A percentile compares a stretch with the other conserved stretches of the same genome.
phyloP scores from a whole-genome alignment of 1,140 invertebrate species.

The Neodiprion pinetum region DNA sequence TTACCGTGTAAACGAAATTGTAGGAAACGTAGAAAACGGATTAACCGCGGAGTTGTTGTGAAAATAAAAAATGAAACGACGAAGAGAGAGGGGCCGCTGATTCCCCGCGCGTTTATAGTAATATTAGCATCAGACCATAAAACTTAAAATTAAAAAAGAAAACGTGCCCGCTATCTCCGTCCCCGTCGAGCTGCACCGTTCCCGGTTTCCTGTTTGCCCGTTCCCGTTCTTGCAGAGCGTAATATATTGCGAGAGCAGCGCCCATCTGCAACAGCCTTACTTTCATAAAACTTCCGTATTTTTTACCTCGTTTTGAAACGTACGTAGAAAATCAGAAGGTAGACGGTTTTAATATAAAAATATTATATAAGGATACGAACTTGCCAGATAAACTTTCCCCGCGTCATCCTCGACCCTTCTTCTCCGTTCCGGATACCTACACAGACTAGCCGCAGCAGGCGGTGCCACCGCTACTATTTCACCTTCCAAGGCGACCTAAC shows the following conservation, averaged over 20 bases:
- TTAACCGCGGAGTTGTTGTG: too few relatives aligned
- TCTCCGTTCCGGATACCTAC: background rate
- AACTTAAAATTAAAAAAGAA: conserved; percentile 17
- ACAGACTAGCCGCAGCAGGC: conserved; percentile 17
- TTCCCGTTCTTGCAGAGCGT: background rate
- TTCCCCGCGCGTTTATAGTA: background rate
- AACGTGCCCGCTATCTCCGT: background rate
- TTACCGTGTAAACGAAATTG: too few relatives aligned
- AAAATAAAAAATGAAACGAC: too few relatives aligned
- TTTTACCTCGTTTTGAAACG: background rate
- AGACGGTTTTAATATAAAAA: background rate
- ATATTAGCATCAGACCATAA: background rate
- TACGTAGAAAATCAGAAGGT: background rate
- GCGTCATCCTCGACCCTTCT: background rate
- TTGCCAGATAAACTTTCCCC: conserved; percentile 11
- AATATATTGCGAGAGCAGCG: conserved; percentile 4
- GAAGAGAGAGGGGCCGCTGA: too few relatives aligned
- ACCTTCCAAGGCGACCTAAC: too few relatives aligned
- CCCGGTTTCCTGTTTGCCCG: background rate
- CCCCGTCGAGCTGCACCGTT: background rate
- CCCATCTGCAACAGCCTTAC: conserved; percentile 10
- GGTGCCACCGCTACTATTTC: too few relatives aligned
- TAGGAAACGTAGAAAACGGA: too few relatives aligned
- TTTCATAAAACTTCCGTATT: conserved; percentile 10
- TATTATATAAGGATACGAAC: conserved; percentile 3